These are phyloP conservation scores for Sycophaga agraensis DNA, from an alignment of 1,140 invertebrate genomes.

Conservation along the genomic window DNA sequence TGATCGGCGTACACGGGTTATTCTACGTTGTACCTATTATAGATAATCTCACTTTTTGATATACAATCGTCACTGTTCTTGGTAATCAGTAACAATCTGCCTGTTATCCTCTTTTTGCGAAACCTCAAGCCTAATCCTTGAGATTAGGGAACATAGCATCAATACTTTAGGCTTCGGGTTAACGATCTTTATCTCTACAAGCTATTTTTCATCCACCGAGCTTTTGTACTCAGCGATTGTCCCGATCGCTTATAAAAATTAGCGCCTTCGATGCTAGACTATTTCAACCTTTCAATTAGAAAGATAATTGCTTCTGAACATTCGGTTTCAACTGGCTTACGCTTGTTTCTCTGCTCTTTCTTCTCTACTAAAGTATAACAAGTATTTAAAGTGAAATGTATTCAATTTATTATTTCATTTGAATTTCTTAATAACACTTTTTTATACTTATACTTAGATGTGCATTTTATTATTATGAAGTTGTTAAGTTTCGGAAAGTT, in stretches of 20 bases:
- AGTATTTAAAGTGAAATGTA: no score
- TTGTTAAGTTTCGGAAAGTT: no score
- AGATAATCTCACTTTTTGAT: slow-evolving; percentile 10
- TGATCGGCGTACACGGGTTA: neutral
- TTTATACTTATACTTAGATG: no score
- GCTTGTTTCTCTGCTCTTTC: no score
- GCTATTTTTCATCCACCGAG: neutral
- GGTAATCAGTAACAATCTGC: slow-evolving; percentile 10
- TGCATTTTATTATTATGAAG: no score
- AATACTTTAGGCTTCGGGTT: slow-evolving; percentile 25
- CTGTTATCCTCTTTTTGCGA: slow-evolving; percentile 13
- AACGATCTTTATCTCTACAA: slow-evolving; percentile 12
- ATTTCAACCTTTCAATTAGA: neutral
- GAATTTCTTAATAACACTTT: no score
- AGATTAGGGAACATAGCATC: slow-evolving; percentile 14
- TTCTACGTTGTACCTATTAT: neutral
- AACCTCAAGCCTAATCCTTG: slow-evolving; percentile 20
- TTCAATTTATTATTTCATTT: no score
- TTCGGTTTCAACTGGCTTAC: no score
- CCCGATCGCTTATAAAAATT: neutral
- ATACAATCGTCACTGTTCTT: neutral
- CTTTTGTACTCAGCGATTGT: neutral
- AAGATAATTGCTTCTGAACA: no score
- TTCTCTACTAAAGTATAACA: no score
- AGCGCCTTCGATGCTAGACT: neutral